Percentiles rank a stretch among this genome's conserved stretches.
Conservation (phyloP, 2,113 vertebrate species). For the Aspidoscelis tigris region DNA sequence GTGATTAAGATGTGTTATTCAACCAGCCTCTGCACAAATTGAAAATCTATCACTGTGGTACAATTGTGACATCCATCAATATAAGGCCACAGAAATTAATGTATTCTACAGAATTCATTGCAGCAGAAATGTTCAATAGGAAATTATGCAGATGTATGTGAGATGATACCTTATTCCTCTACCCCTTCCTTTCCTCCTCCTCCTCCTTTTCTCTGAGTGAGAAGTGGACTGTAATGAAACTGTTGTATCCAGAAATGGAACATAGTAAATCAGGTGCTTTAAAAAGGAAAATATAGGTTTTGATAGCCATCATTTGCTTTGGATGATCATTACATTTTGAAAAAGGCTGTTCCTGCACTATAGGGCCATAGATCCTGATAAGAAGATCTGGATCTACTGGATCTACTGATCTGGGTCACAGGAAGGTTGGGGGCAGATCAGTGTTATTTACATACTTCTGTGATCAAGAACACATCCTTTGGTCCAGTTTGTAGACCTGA, state of each 20-base stretch:
- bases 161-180: background rate
- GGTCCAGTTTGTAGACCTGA: too few species aligned
- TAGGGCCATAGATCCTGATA: too few species aligned
- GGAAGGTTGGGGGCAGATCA: too few species aligned
- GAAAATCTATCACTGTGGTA: background rate
- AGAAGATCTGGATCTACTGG: too few species aligned
- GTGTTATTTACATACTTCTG: too few species aligned
- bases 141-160: background rate
- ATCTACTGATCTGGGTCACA: too few species aligned
- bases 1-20: background rate
- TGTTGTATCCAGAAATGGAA: background rate
- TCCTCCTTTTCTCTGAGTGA: background rate
- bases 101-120: background rate
- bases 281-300: background rate
- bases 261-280: background rate
- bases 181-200: too few species aligned
- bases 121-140: background rate
- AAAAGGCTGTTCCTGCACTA: background rate
- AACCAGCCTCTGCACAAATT: background rate
- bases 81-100: background rate
- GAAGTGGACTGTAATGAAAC: background rate
- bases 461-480: too few species aligned
- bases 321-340: background rate
- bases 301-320: slow-evolving; percentile 1
- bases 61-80: background rate